Evolutionary conservation across 1,140 invertebrate genomes (phyloP).

Genomic region (Lucilia cuprina): DNA sequence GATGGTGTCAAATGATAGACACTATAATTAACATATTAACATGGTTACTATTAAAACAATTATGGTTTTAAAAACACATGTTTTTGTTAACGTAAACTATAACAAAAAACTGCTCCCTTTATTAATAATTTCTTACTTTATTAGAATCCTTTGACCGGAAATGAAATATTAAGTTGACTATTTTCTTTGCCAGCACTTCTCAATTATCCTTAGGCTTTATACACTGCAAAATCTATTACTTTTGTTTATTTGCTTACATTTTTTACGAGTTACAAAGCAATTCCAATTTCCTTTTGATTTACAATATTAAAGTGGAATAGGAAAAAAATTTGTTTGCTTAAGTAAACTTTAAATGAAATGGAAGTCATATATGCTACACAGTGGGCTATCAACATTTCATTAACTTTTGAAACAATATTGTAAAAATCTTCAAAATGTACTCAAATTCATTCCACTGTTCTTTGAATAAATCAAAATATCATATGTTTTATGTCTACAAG

Average conservation of each 20-base stretch:
- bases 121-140: neutral
- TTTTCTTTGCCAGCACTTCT: neutral
- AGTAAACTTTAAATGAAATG: neutral
- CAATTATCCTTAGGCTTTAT: slow-evolving; percentile 26
- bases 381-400: too few species aligned
- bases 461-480: neutral
- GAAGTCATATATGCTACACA: neutral
- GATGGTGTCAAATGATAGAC: slow-evolving; percentile 21
- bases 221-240: neutral
- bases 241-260: neutral
- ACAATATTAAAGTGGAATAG: neutral
- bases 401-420: neutral
- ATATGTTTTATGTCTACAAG: neutral
- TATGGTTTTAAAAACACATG: neutral
- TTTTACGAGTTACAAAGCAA: neutral
- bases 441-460: neutral
- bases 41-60: neutral
- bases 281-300: slow-evolving; percentile 24
- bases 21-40: slow-evolving; percentile 20
- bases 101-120: neutral
- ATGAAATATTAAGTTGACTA: neutral
- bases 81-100: neutral
- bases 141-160: slow-evolving; percentile 15
- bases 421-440: too few species aligned
- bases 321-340: neutral